A percentile compares a stretch with the other conserved stretches of the same genome.
Evolutionary conservation across 92 coral and sea anemone genomes (phyloP).

Genomic region (Chrysogorgia sp.): DNA sequence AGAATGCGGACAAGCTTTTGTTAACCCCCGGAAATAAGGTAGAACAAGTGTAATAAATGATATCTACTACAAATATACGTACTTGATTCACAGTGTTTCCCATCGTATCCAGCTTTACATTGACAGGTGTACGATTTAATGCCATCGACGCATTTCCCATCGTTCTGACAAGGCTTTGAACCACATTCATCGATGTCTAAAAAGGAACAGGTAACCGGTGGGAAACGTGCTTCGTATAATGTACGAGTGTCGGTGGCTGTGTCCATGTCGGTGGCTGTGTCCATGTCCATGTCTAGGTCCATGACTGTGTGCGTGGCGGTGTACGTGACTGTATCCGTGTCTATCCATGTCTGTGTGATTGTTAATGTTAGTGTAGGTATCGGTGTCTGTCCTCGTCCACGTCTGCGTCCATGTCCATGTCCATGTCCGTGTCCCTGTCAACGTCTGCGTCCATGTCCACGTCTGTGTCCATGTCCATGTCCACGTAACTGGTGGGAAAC

Average conservation of each 20-base stretch:
- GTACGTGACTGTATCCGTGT: background rate
- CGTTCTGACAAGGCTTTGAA: constrained; percentile 18
- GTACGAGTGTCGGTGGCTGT: background rate
- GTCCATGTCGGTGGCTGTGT: background rate
- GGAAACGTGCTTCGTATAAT: no score
- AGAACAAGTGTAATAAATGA: background rate
- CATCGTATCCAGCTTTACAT: constrained; percentile 28
- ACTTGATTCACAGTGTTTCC: constrained; percentile 36
- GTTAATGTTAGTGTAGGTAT: background rate
- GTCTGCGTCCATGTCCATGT: background rate
- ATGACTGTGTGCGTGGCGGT: background rate
- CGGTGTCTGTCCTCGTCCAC: background rate
- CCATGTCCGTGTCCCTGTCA: background rate
- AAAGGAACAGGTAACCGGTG: background rate
- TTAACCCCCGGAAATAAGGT: background rate
- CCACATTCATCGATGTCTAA: constrained; percentile 42
- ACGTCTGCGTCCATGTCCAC: background rate
- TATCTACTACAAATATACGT: background rate
- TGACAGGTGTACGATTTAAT: constrained; percentile 38
- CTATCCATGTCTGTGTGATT: background rate
- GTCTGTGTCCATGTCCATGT: background rate
- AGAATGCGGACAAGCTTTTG: background rate
- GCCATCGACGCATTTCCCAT: constrained; percentile 42
- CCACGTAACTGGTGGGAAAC: no score
- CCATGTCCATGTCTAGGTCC: background rate